Evolutionary conservation across 2,797 vertebrate genomes (phyloP).

Genomic region (Remorina albescens): DNA sequence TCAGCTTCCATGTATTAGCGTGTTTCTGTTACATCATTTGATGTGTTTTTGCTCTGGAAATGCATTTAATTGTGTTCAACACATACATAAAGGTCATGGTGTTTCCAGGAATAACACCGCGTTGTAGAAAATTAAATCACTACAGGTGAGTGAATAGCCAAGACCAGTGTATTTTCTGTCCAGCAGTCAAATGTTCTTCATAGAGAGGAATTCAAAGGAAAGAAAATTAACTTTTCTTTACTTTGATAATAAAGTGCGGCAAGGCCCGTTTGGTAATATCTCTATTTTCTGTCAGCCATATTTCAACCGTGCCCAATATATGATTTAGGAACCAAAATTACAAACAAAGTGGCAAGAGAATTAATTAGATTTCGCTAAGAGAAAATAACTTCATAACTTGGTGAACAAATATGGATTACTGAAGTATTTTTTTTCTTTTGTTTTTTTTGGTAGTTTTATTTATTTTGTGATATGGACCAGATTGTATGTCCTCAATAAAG

Average conservation of each 20-base stretch:
- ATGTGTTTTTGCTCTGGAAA: conserved; percentile 1
- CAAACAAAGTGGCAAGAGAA: neutral
- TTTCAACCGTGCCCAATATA: neutral
- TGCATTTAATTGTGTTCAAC: conserved; percentile 15
- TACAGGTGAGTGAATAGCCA: neutral
- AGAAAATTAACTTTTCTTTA: neutral
- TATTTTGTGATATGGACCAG: too few relatives aligned
- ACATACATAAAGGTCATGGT: conserved; percentile 43
- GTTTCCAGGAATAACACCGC: conserved; percentile 15
- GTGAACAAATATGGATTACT: conserved; percentile 39
- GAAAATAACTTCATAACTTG: conserved; percentile 23
- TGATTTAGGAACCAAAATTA: conserved; percentile 26
- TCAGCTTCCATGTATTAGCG: conserved; percentile 25
- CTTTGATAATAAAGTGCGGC: conserved; percentile 6
- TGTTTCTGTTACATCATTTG: conserved; percentile 15
- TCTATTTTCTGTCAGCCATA: conserved; percentile 20
- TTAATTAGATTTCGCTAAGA: conserved; percentile 27
- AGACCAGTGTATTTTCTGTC: neutral
- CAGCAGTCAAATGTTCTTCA: neutral
- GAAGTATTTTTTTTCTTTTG: too few relatives aligned
- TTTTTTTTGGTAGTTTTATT: too few relatives aligned
- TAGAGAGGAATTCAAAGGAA: neutral
- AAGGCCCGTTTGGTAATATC: neutral
- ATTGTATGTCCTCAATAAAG: too few relatives aligned
- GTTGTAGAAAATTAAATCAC: conserved; percentile 2